Conservation (phyloP, 2,888 invertebrate genomes). For the Dexiosoma caninum region DNA sequence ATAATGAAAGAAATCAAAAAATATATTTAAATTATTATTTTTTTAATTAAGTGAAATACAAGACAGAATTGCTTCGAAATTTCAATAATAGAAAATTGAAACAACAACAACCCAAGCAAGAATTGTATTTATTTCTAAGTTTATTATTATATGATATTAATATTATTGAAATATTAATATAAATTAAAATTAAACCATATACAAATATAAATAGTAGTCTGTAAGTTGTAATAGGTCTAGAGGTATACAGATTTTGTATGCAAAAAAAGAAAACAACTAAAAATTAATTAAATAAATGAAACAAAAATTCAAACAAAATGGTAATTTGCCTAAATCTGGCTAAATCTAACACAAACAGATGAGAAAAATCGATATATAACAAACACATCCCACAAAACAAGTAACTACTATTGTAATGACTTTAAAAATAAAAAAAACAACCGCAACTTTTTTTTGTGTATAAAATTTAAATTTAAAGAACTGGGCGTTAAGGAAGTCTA, state of each 20-base stretch:
- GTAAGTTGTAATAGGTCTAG: slow-evolving; percentile 58
- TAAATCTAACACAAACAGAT: not conserved
- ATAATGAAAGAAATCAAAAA: slow-evolving; percentile 11
- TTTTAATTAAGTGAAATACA: not conserved
- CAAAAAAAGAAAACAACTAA: slow-evolving; percentile 43
- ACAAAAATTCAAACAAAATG: slow-evolving; percentile 19
- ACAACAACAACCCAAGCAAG: slow-evolving; percentile 49
- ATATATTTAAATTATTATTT: not conserved
- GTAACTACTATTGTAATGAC: slow-evolving; percentile 48
- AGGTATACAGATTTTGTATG: slow-evolving; percentile 60
- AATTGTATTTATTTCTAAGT: slow-evolving; percentile 64
- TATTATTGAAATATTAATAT: slow-evolving; percentile 20
- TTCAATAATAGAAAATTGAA: not conserved
- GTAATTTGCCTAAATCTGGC: not conserved
- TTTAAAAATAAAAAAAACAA: slow-evolving; percentile 26
- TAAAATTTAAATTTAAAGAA: slow-evolving; percentile 50
- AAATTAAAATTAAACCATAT: slow-evolving; percentile 2
- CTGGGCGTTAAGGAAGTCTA: slow-evolving; percentile 59
- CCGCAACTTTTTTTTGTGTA: slow-evolving; percentile 40
- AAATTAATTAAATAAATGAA: slow-evolving; percentile 7
- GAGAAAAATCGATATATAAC: slow-evolving; percentile 19
- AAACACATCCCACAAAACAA: slow-evolving; percentile 64
- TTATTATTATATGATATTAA: slow-evolving; percentile 50
- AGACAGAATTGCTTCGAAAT: not conserved
- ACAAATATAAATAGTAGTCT: slow-evolving; percentile 54